phyloP scores from a whole-genome alignment of 2,113 vertebrate genomes.

The Turnix velox region DNA sequence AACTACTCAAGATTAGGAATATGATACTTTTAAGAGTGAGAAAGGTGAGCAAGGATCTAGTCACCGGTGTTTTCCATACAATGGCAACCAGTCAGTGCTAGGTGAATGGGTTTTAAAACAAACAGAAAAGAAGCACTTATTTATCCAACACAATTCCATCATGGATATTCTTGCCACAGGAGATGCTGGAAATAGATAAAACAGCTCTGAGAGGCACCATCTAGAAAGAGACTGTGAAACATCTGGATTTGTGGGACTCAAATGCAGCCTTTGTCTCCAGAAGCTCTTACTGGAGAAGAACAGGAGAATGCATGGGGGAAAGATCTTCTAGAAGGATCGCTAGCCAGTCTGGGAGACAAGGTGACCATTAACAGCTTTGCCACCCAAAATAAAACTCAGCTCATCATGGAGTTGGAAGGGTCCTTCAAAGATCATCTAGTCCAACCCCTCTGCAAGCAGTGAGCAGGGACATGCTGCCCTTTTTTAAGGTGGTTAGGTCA shows the following conservation, averaged over 20 bases:
- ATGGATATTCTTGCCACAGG: not conserved
- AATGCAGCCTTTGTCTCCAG: not conserved
- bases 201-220: not conserved
- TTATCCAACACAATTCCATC: not conserved
- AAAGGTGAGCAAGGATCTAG: not conserved
- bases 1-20: not conserved
- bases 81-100: not conserved
- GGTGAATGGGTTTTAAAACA: not conserved
- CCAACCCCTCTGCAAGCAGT: too few species aligned
- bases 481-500: not conserved
- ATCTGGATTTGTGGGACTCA: not conserved
- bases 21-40: not conserved
- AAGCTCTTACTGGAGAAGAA: not conserved
- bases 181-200: not conserved
- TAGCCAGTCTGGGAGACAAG: not conserved
- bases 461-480: too few species aligned
- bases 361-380: not conserved
- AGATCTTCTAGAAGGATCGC: not conserved
- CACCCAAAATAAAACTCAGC: not conserved
- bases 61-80: not conserved
- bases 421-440: too few species aligned
- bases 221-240: not conserved
- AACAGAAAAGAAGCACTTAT: not conserved
- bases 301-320: not conserved
- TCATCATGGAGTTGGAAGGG: too few species aligned